Evolutionary conservation across 2,113 vertebrate genomes (phyloP).

Genomic region (Pseudois nayaur): DNA sequence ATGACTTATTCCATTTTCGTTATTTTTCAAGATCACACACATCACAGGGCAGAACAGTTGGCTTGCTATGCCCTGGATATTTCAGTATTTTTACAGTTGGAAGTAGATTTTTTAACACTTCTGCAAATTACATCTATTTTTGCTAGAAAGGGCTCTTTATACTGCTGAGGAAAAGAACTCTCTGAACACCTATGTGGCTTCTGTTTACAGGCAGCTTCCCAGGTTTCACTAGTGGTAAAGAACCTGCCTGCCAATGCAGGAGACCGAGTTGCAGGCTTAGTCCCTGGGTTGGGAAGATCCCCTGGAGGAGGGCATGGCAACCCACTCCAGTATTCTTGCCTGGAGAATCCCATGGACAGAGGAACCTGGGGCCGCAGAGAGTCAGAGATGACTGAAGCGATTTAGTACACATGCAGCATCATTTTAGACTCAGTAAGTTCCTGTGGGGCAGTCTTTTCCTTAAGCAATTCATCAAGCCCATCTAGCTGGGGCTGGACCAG

Average conservation of each 20-base stretch:
- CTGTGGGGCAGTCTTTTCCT: neutral
- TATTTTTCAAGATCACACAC: conserved; percentile 13
- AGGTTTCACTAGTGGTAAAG: neutral
- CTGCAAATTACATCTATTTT: neutral
- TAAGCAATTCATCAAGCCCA: neutral
- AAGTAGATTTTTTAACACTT: conserved; percentile 49
- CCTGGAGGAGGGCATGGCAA: neutral
- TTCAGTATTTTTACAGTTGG: conserved; percentile 37
- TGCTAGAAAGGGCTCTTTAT: neutral
- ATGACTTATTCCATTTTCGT: conserved; percentile 22
- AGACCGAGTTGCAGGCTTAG: neutral
- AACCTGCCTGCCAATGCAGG: neutral
- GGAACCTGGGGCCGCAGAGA: neutral
- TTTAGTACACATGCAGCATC: neutral
- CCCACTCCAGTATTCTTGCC: neutral
- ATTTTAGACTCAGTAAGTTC: neutral
- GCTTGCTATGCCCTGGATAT: neutral
- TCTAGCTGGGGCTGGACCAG: neutral
- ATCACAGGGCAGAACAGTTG: neutral
- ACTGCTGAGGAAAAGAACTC: neutral
- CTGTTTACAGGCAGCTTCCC: neutral
- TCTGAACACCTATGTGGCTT: neutral
- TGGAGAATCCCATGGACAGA: neutral
- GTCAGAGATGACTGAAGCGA: neutral
- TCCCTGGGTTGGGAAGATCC: neutral